Conservation (phyloP, 2,888 invertebrate species). For the Nymphalis c-album region DNA sequence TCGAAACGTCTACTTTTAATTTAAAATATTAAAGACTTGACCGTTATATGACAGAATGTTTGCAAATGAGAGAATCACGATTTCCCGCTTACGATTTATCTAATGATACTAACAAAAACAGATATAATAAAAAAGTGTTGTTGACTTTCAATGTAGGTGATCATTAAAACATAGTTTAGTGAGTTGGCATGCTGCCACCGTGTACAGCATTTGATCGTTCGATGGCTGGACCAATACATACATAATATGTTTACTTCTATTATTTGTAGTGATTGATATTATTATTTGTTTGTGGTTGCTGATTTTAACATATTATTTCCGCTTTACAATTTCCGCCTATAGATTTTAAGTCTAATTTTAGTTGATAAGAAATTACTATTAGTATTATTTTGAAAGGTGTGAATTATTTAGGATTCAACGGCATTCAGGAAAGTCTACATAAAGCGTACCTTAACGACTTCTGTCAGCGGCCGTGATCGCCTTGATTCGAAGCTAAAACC, state of each 20-base stretch:
- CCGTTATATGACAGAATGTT: neutral
- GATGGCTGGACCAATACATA: neutral
- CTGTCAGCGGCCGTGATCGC: neutral
- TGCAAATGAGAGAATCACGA: neutral
- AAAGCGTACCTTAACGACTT: too few species aligned
- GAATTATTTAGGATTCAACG: too few species aligned
- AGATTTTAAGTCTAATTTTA: too few species aligned
- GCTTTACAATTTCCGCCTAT: too few species aligned
- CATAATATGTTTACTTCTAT: neutral
- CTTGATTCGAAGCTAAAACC: constrained; percentile 11
- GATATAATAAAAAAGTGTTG: neutral
- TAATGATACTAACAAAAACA: neutral
- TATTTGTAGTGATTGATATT: neutral
- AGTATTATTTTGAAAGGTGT: too few species aligned
- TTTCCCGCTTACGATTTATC: too few species aligned
- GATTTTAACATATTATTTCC: neutral
- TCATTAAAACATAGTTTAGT: neutral
- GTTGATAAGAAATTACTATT: too few species aligned
- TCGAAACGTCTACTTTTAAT: too few species aligned
- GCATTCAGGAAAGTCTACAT: too few species aligned
- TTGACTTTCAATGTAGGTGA: neutral
- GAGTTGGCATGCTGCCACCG: neutral
- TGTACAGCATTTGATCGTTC: constrained; percentile 8
- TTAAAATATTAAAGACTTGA: too few species aligned
- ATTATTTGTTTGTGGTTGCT: neutral